phyloP scores from a whole-genome alignment of 2,113 vertebrate species.

The Carassius carassius region DNA sequence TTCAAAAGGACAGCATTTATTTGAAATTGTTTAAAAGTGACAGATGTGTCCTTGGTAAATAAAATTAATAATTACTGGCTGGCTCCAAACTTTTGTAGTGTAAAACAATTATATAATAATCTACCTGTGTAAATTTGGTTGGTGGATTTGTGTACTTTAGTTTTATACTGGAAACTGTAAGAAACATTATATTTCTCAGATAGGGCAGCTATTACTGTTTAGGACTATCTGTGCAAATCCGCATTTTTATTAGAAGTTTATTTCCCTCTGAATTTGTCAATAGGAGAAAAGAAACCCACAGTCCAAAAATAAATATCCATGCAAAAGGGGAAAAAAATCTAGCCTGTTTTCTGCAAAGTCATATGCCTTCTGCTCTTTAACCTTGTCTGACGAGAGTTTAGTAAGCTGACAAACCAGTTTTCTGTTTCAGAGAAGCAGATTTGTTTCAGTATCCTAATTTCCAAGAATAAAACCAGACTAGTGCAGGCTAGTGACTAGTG shows the following conservation, averaged over 20 bases:
- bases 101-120: neutral
- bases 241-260: neutral
- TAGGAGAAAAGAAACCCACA: neutral
- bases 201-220: neutral
- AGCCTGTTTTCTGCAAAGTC: neutral
- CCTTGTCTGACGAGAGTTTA: constrained; percentile 55
- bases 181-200: neutral
- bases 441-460: neutral
- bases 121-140: too few relatives aligned
- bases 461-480: neutral
- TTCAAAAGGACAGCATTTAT: neutral
- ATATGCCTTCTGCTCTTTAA: constrained; percentile 38
- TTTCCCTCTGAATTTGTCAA: neutral
- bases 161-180: neutral
- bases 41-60: neutral
- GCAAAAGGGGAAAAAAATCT: neutral
- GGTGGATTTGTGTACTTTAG: too few relatives aligned
- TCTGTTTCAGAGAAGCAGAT: constrained; percentile 11
- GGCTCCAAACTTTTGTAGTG: neutral
- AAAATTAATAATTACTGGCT: neutral
- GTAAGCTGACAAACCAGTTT: constrained; percentile 24
- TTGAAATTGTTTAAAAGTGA: neutral
- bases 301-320: neutral
- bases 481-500: neutral
- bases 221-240: neutral